Base-by-base conservation (phyloP, 2,888 invertebrate species). In the Orthonychiurus folsomi region DNA sequence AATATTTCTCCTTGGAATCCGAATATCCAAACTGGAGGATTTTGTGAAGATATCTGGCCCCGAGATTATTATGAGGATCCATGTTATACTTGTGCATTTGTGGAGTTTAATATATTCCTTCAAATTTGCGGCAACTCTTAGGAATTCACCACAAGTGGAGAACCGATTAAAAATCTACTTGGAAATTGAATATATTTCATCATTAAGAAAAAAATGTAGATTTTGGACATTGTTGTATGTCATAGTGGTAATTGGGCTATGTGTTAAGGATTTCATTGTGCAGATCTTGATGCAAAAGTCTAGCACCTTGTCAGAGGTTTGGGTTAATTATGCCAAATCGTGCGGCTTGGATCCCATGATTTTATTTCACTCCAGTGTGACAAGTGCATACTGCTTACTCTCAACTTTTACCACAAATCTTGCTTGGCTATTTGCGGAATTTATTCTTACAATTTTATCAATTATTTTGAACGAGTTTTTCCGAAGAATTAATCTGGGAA, bases 351-450 rank as follows among this genome's bases (percentile, higher is more conserved):
- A 57, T n/a, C 56, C 61, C 23, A 52, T 26, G n/a, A 54, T 67
- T 20, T 63, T 68, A 15, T 60, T 67, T 27, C 69, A 66, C 50
- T 52, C 67, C 1, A 68, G 64, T 50, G 28, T 71, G 2, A 64
- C 68, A 2, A 64, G 64, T 37, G 12, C 61, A 1, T 71, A 71
- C 48, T 71, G 71, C 53, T 15, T 70, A 21, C n/a, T 68, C 18
- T 64, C 66, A 56, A 64, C 63, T 53, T 27, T 69, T 1, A 65
- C 63, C 2, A 66, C 69, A 1, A 69, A 69, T 53, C 67, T 65
- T 50, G 64, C 65, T 2, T 71, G 71, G 71, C 28, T 71, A n/a
- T 69, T 70, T 62, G 64, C 64, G 2, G 69, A 71, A 61, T 60
- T 67, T 28, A 55, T 69, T 9, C 57, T 71, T n/a, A 56, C 67